These are phyloP conservation scores for Selene dorsalis DNA, from an alignment of 2,797 vertebrate genomes.

Conservation along the genomic window DNA sequence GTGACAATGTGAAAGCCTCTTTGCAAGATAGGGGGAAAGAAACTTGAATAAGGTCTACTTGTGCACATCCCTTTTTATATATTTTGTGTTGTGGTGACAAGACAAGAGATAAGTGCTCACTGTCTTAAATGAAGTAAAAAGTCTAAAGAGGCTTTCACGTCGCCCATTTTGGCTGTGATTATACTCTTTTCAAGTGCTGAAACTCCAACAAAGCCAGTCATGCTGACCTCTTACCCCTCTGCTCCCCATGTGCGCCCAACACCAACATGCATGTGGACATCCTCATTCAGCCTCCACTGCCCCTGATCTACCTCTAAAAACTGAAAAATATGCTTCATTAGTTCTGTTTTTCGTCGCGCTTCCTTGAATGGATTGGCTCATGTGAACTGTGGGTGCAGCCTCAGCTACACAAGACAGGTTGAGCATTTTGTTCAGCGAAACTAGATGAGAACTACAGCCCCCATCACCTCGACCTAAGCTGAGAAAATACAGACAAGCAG, in stretches of 20 bases:
- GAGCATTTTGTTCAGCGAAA: slow-evolving; percentile 58
- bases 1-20: slow-evolving; percentile 82
- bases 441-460: slow-evolving; percentile 70
- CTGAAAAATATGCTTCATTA: slow-evolving; percentile 47
- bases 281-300: slow-evolving; percentile 11
- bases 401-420: slow-evolving; percentile 41
- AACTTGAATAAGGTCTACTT: slow-evolving; percentile 79
- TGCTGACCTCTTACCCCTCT: slow-evolving; percentile 42
- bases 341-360: slow-evolving; percentile 38
- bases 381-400: slow-evolving; percentile 52
- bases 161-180: slow-evolving; percentile 60
- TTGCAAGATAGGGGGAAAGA: slow-evolving; percentile 76
- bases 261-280: slow-evolving; percentile 48
- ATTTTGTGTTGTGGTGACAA: slow-evolving; percentile 75
- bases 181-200: slow-evolving; percentile 44
- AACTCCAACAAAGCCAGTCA: slow-evolving; percentile 25
- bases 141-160: slow-evolving; percentile 64
- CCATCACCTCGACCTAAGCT: slow-evolving; percentile 76
- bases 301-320: slow-evolving; percentile 44
- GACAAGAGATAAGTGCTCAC: slow-evolving; percentile 77
- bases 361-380: slow-evolving; percentile 42
- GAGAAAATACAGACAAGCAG: slow-evolving; percentile 76
- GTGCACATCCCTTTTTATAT: slow-evolving; percentile 75
- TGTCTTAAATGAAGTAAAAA: slow-evolving; percentile 76
- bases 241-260: slow-evolving; percentile 26